Conservation (phyloP, 2,888 invertebrate species). For the Arenicola marina region DNA sequence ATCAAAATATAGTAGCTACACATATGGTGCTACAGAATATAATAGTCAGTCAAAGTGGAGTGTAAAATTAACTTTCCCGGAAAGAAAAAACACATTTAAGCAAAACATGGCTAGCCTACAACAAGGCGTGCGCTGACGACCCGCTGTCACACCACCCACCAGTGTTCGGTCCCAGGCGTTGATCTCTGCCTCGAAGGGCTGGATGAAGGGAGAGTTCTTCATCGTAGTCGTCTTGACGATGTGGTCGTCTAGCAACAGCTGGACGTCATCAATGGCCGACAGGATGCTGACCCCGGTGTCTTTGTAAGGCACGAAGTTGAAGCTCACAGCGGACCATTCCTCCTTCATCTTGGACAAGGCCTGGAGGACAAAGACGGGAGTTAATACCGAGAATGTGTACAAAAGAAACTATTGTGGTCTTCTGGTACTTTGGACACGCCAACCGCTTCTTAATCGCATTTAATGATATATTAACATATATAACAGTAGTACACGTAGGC, state of each 20-base stretch:
- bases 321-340: conserved; percentile 55
- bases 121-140: not conserved
- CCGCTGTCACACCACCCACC: conserved; percentile 41
- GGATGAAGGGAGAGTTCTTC: conserved; percentile 60
- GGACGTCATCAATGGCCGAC: conserved; percentile 58
- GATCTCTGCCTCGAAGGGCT: conserved; percentile 57
- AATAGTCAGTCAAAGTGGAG: no score
- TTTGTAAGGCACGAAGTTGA: conserved; percentile 57
- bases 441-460: no score
- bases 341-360: conserved; percentile 58
- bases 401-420: no score
- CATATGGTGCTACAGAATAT: no score
- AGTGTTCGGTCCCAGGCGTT: conserved; percentile 54
- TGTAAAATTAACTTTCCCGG: no score
- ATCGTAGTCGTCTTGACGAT: conserved; percentile 60
- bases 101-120: no score
- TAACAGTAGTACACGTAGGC: no score
- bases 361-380: conserved; percentile 32
- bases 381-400: not conserved
- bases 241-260: conserved; percentile 59
- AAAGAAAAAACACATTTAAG: no score
- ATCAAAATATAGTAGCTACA: no score
- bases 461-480: no score
- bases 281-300: conserved; percentile 55
- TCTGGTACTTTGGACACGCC: no score